Evolutionary conservation across 2,113 vertebrate genomes (phyloP), one percentile per base, ranked within the genome.

Genomic region (Chionomys nivalis): DNA sequence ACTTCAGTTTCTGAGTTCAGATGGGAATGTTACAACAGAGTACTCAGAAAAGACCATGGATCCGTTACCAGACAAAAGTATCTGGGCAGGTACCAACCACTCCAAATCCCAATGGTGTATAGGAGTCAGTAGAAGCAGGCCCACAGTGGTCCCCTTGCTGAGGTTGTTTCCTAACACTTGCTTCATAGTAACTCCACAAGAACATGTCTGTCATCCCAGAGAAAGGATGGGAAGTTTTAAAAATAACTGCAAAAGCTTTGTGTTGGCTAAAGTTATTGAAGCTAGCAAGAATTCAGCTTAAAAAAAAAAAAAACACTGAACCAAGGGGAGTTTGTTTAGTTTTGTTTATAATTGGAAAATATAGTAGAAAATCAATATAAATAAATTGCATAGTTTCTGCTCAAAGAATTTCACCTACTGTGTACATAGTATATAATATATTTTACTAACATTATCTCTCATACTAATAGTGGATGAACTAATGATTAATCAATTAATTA

Each of bases 401-500:
- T 36, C 92, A 90, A 85, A 39, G 13, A 90, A 91, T 31, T 94
- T 93, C 83, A 87, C 26, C 31, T 42, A 23, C 14, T 33, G 75
- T 61, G 14, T 42, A 73, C 28, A 8, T 44, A 87, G 31, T 55
- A 70, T 36, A 24, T 52, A n/a, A 87, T 49, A 1, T 70, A 76
- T 58, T 63, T 68, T 75, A 31, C 52, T 44, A 39, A 66, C 12
- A 76, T 92, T 12, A 93, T 89, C 47, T 78, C 72, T 55, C 31
- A 72, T 19, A 61, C 14, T 75, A 95, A 91, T 63, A 13, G 63
- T 65, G 31, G 14, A 44, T 19, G 42, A 42, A 31, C 26, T 3
- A 96, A 87, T 63, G 17, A 90, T 49, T 70, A 61, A 49, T 81
- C 24, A 55, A n/a, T 73, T 52, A 88, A 81, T 93, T 66, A 94